These are phyloP conservation scores for Agrotis clavis DNA, from an alignment of 2,888 invertebrate species.

Conservation along the genomic window DNA sequence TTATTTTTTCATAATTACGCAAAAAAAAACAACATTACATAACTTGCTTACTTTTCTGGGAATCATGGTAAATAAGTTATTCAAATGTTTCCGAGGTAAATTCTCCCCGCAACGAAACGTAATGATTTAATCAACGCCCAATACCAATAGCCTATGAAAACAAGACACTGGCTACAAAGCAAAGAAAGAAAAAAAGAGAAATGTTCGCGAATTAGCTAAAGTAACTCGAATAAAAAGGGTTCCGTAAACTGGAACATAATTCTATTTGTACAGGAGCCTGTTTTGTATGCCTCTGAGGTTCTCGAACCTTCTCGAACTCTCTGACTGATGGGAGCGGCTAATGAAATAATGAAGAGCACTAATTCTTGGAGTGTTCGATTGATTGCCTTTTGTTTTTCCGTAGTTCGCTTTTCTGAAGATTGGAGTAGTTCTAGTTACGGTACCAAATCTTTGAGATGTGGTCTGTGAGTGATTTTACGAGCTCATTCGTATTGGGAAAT, in stretches of 20 bases:
- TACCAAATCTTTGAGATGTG: neutral
- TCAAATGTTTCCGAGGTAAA: neutral
- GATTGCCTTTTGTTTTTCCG: constrained; percentile 52
- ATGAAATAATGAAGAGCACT: constrained; percentile 60
- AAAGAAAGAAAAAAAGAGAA: constrained; percentile 27
- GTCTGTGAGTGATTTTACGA: neutral
- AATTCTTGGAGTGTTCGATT: constrained; percentile 48
- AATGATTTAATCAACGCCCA: constrained; percentile 48
- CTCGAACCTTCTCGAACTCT: constrained; percentile 31
- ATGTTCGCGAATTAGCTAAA: constrained; percentile 61
- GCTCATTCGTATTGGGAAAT: neutral
- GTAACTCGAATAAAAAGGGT: constrained; percentile 58
- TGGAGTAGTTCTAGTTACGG: constrained; percentile 18
- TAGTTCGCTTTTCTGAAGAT: constrained; percentile 25
- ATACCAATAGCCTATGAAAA: constrained; percentile 34
- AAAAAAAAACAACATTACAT: no score
- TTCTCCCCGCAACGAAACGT: neutral
- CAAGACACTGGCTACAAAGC: constrained; percentile 38
- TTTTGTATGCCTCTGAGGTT: constrained; percentile 55
- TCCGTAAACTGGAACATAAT: constrained; percentile 52
- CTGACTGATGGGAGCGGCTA: constrained; percentile 51
- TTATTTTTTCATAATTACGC: no score
- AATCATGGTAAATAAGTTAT: neutral
- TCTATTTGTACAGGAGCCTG: constrained; percentile 61
- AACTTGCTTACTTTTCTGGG: no score